Percentiles rank a stretch among this genome's conserved stretches.
phyloP scores from a whole-genome alignment of 2,113 vertebrate species.

The Formicarius rufipectus region DNA sequence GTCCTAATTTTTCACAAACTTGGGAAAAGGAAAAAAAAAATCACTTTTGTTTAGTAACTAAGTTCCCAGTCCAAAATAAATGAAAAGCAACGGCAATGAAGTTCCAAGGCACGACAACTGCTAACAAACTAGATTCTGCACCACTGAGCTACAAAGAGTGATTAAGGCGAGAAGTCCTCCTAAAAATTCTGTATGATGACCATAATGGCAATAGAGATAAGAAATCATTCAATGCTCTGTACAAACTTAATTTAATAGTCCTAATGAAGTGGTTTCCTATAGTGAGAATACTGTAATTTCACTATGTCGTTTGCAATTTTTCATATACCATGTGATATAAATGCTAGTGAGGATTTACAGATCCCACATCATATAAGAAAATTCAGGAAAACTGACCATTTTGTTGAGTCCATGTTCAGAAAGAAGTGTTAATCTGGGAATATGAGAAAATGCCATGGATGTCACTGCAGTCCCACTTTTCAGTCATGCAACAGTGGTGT shows the following conservation, averaged over 20 bases:
- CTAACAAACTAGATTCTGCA: not conserved
- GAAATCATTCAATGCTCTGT: not conserved
- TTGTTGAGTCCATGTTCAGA: not conserved
- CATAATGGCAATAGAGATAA: not conserved
- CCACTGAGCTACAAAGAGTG: not conserved
- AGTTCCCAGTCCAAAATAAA: not conserved
- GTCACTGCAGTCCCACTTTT: not conserved
- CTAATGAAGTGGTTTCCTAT: not conserved
- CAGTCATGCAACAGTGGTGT: not conserved
- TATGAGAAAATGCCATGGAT: not conserved
- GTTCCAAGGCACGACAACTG: not conserved
- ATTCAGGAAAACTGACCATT: not conserved
- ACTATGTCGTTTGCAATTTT: not conserved
- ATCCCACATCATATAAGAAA: not conserved
- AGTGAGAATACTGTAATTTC: not conserved
- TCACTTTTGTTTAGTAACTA: not conserved
- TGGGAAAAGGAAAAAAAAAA: not conserved
- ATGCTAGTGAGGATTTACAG: not conserved
- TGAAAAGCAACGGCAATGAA: not conserved
- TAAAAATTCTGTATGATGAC: not conserved
- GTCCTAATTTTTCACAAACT: not conserved
- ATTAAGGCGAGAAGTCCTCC: not conserved
- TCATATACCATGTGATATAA: not conserved
- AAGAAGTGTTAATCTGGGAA: not conserved
- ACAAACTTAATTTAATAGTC: not conserved